Evolutionary conservation across 2,113 vertebrate genomes (phyloP), one percentile per base, ranked within the genome.

Genomic region (Ploceus nigricollis): DNA sequence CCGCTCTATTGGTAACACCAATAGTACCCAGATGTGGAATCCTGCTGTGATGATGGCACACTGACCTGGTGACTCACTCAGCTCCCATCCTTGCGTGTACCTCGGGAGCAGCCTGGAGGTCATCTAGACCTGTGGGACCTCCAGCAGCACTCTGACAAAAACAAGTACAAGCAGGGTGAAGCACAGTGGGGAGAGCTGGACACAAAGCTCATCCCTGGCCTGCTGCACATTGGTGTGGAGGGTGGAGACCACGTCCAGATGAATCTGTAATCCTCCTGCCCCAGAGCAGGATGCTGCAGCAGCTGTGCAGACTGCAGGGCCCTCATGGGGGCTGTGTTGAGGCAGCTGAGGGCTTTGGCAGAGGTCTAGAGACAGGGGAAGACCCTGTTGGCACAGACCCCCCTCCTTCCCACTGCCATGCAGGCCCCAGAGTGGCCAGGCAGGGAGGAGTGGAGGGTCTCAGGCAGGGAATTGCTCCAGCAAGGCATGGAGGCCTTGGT

Each of bases 321-420:
- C 75, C 61, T 53, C 20, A 7, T 10, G 23, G 42, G 48, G 75
- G 35, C 64, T 64, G 33, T 3, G 5, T 18, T 2, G 57, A 16
- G 51, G 39, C 45, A 25, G 70, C 84, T 7, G 6, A 7, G 47
- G 39, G 39, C 53, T 61, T 60, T 17, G 8, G 28, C 58, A 24
- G 35, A 50, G 24, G 23, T 51, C 35, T 27, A 3, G 6, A 50
- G 9, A 39, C 45, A 13, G 23, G 35, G 2, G 4, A 48, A 31
- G 23, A 19, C 28, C 40, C 47, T 11, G 6, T 4, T 1, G 47
- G 56, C 22, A 27, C 44, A 37, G 25, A 35, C 19, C 21, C 16
- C 20, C 5, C 18, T 47, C 19, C 13, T 27, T 24, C 8, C 21
- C n/a, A 4, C 6, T 27, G 4, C 61, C 4, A 0, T 3, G 2